phyloP scores from a whole-genome alignment of 2,797 vertebrate species.

The Numenius phaeopus region DNA sequence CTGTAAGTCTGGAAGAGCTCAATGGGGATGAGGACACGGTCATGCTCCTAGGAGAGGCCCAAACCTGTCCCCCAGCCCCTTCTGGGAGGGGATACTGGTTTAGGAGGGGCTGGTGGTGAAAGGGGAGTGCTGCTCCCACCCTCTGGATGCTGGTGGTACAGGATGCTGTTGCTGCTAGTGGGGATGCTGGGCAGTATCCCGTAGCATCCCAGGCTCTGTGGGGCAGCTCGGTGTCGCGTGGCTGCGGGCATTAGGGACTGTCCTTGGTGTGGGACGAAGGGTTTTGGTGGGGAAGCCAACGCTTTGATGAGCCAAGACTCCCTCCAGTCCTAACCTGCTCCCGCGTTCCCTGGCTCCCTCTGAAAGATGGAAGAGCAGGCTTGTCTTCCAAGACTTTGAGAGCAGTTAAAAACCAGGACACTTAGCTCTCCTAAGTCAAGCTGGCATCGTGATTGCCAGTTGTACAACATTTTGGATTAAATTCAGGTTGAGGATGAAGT shows the following conservation, averaged over 20 bases:
- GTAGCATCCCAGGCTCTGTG: not conserved
- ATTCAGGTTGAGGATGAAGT: not conserved
- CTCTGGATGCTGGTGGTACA: accelerated
- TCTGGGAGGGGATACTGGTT: not conserved
- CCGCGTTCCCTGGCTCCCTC: not conserved
- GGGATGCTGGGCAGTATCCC: accelerated
- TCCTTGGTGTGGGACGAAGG: accelerated
- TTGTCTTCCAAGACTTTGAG: not conserved
- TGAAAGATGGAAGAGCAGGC: not conserved
- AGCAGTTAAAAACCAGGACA: not conserved
- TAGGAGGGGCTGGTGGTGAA: not conserved
- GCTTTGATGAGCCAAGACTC: not conserved
- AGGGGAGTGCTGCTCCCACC: not conserved
- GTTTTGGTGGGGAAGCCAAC: not conserved
- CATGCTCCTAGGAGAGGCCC: not conserved
- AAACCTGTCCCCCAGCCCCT: not conserved
- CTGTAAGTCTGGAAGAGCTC: not conserved
- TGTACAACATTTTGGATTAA: not conserved
- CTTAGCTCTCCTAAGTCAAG: not conserved
- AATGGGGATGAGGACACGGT: not conserved
- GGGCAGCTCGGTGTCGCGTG: not conserved
- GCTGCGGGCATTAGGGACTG: accelerated
- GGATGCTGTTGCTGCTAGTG: accelerated
- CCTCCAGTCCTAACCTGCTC: not conserved
- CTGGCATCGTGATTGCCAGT: not conserved